Base-by-base conservation (phyloP, 2,888 invertebrate genomes). In the Nesidiocoris tenuis region DNA sequence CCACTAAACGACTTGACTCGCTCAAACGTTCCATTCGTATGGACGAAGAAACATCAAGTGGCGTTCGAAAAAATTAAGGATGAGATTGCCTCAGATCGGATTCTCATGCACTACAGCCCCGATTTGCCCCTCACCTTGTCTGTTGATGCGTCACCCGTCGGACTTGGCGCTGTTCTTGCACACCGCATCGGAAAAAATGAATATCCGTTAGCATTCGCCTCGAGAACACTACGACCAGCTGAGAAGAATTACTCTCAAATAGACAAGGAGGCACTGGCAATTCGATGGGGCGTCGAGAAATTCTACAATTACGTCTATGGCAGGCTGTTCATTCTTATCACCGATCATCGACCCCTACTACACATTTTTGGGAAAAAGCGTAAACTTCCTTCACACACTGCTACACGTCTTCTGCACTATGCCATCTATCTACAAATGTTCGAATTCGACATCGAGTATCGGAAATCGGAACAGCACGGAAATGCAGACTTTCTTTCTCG, bases 221-320 rank as follows among this genome's bases (percentile, higher is more conserved):
- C 68, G 3, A 56, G 68, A 21, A 68, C 68, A 7, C 22, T 68
- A 9, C 18, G 22, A 7, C 12, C 68, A 16, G 55, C 55, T 56
- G 68, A 68, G 56, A 17, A 55, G 55, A 68, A 67, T 18, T 77
- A 78, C 61, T 72, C 76, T 7, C 79, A 78, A 61, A 59, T 79
- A 1, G 78, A 79, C 63, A 77, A 78, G 22, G 77, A 79, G 25
- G 78, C 75, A 2, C 19, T 72, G 12, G 77, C 70, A 16, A 78
- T 82, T 19, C 77, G 81, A 9, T 84, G 81, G 80, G 82, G 82
- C 23, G 77, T 83, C 3, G 82, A 82, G 75, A 82, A 81, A 76
- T 83, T 83, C 75, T 81, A 82, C 71, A 80, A 82, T 19, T 84
- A 82, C 79, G 79, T 82, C 7, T 82, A 81, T 79, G 83, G 83